Percentiles rank a stretch among this genome's conserved stretches.
These are phyloP conservation scores for Pipistrellus pygmaeus DNA, from an alignment of 2,797 vertebrate genomes.

Conservation along the genomic window DNA sequence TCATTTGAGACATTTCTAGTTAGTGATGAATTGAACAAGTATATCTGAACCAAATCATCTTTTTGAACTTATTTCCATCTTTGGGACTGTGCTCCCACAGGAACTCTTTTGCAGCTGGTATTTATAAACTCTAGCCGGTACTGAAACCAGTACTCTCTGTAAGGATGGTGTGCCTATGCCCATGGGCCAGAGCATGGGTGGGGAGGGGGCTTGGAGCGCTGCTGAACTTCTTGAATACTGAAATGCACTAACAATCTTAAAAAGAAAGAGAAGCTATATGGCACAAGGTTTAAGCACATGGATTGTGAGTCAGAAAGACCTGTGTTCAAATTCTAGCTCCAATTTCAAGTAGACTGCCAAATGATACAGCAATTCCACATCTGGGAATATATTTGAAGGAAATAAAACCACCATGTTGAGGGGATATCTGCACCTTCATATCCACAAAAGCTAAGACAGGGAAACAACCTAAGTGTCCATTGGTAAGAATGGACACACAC, in stretches of 20 bases:
- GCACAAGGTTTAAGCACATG: not conserved
- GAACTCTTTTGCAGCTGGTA: not conserved
- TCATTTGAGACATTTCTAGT: not conserved
- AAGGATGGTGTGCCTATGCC: not conserved
- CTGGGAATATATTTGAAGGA: not conserved
- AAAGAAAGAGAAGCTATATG: not conserved
- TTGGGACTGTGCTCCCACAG: not conserved
- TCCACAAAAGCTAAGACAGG: not conserved
- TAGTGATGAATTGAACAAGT: not conserved
- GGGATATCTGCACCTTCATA: not conserved
- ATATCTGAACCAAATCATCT: conserved; percentile 1
- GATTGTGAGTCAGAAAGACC: not conserved
- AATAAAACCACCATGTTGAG: not conserved
- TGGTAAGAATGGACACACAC: not conserved
- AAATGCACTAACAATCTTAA: not conserved
- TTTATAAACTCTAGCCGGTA: not conserved
- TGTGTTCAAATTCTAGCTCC: not conserved
- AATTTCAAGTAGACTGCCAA: not conserved
- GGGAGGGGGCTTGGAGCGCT: not conserved
- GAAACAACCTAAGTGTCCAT: not conserved
- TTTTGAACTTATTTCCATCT: not conserved
- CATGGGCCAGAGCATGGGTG: not conserved
- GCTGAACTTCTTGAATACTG: not conserved
- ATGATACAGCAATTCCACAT: not conserved
- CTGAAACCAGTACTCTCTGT: not conserved